Conservation (phyloP, 2,113 vertebrate species). For the Leiothrix lutea region DNA sequence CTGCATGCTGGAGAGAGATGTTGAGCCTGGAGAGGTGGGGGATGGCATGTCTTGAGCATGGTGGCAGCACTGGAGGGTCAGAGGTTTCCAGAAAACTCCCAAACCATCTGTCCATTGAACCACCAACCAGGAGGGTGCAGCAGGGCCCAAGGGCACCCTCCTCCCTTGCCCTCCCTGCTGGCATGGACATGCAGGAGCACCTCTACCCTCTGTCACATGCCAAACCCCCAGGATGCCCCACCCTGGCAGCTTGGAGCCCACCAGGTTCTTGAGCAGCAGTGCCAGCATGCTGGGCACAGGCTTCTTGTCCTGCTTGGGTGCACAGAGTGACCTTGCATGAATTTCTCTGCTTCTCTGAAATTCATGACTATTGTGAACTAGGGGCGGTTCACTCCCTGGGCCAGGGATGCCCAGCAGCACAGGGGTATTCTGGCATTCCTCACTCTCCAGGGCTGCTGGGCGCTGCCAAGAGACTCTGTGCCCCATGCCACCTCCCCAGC, state of each 20-base stretch:
- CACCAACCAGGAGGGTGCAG: not conserved
- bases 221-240: not conserved
- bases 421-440: not conserved
- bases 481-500: accelerated
- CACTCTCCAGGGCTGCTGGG: not conserved
- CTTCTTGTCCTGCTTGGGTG: accelerated
- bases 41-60: accelerated
- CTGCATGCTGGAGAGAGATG: not conserved
- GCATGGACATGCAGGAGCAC: not conserved
- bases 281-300: accelerated
- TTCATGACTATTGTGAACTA: not conserved
- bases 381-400: not conserved
- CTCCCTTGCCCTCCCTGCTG: not conserved
- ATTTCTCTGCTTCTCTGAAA: not conserved
- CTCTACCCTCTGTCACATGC: not conserved
- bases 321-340: accelerated
- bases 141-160: not conserved
- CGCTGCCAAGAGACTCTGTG: accelerated
- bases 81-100: not conserved
- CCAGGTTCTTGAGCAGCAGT: not conserved
- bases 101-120: not conserved
- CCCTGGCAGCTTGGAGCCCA: not conserved
- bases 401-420: accelerated
- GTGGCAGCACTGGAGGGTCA: not conserved
- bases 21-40: not conserved